Base-by-base conservation (phyloP, 2,797 vertebrate genomes). In the Eospalax fontanierii region DNA sequence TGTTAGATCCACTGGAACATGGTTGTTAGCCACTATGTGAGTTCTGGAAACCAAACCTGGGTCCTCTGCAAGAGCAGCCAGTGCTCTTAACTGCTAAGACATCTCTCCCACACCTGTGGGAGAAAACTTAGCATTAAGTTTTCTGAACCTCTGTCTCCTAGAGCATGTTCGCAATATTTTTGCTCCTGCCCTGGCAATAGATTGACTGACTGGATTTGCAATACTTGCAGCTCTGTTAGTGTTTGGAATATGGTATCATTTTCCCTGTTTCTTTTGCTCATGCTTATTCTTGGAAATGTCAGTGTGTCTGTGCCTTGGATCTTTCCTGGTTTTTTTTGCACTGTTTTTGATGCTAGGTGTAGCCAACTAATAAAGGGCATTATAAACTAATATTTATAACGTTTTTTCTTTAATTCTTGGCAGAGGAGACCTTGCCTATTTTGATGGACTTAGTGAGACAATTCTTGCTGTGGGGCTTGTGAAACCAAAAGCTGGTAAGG, bases 361-460 rank as follows among this genome's bases (percentile, higher is more conserved):
- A 16, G 90, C 57, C 57, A 73, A 75, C 28, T 93, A 35, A 19
- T 82, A 89, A 88, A 78, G 40, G 28, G 1, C 74, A 54, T 63
- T 59, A 30, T 43, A 50, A 83, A n/a, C 4, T 93, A 93, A 28
- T 76, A 85, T 61, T 95, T 76, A 21, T 50, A 50, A 19, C 66
- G 89, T 19, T 70, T 96, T 95, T 95, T 92, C 46, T 89, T 96
- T 70, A 26, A 46, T 71, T 95, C 0, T 78, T 98, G 95, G 65
- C 98, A 99, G 99, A 79, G 99, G 99, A 83, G 99, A 99, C 89
- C 99, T 99, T 95, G 99, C 99, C 83, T 99, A 99, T 97, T 99
- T 99, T 98, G 99, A 99, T 98, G 99, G 99, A 12, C 99, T 99
- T 75, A 99, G 99, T 98, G 99, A 99, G 98, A 99, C 99, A 4